Percentiles rank a stretch among this genome's conserved stretches.
Conservation (phyloP, 2,797 vertebrate species). For the Eidolon dupreanum region DNA sequence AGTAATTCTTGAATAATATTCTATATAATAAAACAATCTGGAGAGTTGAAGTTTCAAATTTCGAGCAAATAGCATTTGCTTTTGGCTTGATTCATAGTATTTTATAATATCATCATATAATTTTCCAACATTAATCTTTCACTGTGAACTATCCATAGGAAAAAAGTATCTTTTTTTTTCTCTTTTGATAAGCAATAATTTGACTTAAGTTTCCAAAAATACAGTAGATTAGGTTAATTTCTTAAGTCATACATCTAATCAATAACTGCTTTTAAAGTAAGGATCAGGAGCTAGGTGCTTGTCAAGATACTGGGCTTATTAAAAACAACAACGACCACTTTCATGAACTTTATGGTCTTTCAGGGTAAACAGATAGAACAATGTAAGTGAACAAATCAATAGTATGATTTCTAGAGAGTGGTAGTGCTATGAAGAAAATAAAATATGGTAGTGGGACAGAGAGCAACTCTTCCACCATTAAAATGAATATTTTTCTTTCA, state of each 20-base stretch:
- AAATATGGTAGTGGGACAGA: neutral
- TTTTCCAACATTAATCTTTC: neutral
- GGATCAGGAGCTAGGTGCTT: neutral
- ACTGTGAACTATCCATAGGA: neutral
- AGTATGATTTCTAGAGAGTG: neutral
- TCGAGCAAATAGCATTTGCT: neutral
- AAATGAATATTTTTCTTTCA: neutral
- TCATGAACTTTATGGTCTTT: neutral
- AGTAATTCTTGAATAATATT: neutral
- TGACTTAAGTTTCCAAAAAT: neutral
- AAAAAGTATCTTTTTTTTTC: neutral
- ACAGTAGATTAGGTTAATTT: neutral
- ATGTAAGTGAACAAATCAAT: neutral
- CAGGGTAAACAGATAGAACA: neutral
- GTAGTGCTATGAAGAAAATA: neutral
- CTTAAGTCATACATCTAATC: neutral
- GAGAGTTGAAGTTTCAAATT: conserved; percentile 15
- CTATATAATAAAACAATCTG: conserved; percentile 6
- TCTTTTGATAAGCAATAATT: neutral
- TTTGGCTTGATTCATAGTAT: neutral
- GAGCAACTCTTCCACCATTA: neutral
- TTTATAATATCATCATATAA: neutral
- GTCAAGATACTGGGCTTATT: neutral
- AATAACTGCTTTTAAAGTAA: neutral
- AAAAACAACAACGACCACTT: neutral